A percentile compares a stretch with the other conserved stretches of the same genome.
These are phyloP conservation scores for Saxicola maurus DNA, from an alignment of 2,797 vertebrate species.

Conservation along the genomic window DNA sequence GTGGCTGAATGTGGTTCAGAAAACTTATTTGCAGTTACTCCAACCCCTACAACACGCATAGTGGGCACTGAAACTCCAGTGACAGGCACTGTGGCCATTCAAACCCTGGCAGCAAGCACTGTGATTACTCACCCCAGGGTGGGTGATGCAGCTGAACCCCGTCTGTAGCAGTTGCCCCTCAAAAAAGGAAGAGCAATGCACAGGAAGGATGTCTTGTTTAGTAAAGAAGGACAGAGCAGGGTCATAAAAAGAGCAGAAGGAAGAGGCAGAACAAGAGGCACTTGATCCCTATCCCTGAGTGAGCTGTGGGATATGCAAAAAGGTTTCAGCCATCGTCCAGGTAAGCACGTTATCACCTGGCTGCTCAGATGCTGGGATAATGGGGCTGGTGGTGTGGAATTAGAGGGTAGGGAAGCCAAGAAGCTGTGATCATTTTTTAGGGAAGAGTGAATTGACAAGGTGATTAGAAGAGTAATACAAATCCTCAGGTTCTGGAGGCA, in stretches of 20 bases:
- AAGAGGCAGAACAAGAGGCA: background rate
- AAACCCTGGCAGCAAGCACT: background rate
- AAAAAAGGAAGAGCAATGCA: background rate
- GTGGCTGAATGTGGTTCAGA: background rate
- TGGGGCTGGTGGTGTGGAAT: background rate
- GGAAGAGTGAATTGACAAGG: background rate
- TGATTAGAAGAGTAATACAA: background rate
- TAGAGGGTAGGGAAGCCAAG: background rate
- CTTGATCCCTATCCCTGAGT: background rate
- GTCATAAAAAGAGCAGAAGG: background rate
- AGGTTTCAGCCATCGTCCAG: background rate
- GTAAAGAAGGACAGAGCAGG: background rate
- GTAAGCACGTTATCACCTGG: background rate
- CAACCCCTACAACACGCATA: fast-evolving
- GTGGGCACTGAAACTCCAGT: background rate
- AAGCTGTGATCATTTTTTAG: background rate
- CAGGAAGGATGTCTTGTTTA: background rate
- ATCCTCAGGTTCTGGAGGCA: background rate
- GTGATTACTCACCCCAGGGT: background rate
- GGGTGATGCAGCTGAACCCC: background rate
- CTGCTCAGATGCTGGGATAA: background rate
- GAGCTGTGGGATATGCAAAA: background rate
- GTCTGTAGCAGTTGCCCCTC: background rate
- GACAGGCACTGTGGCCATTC: background rate
- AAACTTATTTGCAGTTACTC: background rate